These are phyloP conservation scores for Amorpha juglandis DNA, from an alignment of 2,888 invertebrate genomes.

Conservation along the genomic window DNA sequence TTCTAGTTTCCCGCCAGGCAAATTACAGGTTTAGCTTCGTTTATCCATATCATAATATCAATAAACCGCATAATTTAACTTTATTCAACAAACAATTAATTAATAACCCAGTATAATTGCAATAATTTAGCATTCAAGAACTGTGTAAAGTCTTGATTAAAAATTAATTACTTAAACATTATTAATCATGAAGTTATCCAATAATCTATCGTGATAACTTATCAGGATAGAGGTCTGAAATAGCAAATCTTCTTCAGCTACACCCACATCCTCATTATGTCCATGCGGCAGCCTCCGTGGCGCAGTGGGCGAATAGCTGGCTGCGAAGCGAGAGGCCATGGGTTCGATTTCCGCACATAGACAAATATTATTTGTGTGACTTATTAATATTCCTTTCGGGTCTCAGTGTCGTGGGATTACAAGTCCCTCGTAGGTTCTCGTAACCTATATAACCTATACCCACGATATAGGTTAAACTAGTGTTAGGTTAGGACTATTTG, in stretches of 20 bases:
- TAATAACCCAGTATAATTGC: conserved; percentile 5
- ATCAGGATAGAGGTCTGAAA: neutral
- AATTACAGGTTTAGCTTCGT: neutral
- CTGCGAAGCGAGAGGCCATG: too few relatives aligned
- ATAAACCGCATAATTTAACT: neutral
- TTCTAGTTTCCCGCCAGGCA: neutral
- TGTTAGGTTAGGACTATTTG: too few relatives aligned
- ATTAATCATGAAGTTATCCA: neutral
- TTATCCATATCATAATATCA: conserved; percentile 6
- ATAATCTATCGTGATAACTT: neutral
- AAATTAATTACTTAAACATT: neutral
- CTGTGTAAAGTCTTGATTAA: conserved; percentile 12
- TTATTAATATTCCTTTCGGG: too few relatives aligned
- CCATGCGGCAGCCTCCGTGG: too few relatives aligned
- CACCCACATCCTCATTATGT: too few relatives aligned
- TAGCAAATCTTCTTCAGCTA: neutral
- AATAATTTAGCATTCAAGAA: neutral
- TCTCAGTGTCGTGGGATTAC: too few relatives aligned
- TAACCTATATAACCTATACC: too few relatives aligned
- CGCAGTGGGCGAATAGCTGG: too few relatives aligned
- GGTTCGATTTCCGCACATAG: too few relatives aligned
- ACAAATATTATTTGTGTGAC: too few relatives aligned
- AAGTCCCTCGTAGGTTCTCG: too few relatives aligned
- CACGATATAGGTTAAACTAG: too few relatives aligned
- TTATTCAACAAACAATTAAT: conserved; percentile 14